These are phyloP conservation scores for Dryobota labecula DNA, from an alignment of 2,888 invertebrate species.

Conservation along the genomic window DNA sequence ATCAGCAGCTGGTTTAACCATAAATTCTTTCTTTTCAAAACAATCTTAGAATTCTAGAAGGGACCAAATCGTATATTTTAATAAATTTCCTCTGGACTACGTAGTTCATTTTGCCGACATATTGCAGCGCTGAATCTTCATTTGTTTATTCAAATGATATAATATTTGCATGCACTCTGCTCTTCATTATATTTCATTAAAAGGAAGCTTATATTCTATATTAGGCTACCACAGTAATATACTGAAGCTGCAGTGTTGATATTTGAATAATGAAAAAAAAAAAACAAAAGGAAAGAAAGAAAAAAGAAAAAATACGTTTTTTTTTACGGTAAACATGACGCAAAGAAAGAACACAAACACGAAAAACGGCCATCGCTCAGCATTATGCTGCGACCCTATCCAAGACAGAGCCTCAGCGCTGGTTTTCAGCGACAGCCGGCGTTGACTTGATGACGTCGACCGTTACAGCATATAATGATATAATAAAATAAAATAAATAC, in stretches of 20 bases:
- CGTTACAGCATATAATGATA: no score
- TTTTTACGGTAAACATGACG: no score
- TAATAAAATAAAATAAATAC: no score
- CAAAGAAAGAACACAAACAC: no score
- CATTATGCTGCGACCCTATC: no score
- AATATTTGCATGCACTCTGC: conserved; percentile 35
- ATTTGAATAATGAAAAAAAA: not conserved
- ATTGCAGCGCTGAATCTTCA: conserved; percentile 41
- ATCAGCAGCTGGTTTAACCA: no score
- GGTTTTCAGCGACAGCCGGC: no score
- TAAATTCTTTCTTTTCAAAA: conserved; percentile 5
- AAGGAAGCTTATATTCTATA: not conserved
- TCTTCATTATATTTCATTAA: conserved; percentile 11
- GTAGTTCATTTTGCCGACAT: conserved; percentile 21
- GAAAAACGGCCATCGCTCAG: no score
- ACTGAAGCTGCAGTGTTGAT: not conserved
- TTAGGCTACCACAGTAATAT: not conserved
- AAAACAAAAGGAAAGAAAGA: no score
- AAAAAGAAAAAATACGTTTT: no score
- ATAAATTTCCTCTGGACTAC: conserved; percentile 11
- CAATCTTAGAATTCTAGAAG: not conserved
- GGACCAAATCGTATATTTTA: not conserved
- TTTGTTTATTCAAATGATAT: conserved; percentile 47
- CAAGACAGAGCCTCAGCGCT: no score
- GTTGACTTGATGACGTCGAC: no score